These are phyloP conservation scores for Anguilla obscura DNA, from an alignment of 2,797 vertebrate genomes.

Conservation along the genomic window DNA sequence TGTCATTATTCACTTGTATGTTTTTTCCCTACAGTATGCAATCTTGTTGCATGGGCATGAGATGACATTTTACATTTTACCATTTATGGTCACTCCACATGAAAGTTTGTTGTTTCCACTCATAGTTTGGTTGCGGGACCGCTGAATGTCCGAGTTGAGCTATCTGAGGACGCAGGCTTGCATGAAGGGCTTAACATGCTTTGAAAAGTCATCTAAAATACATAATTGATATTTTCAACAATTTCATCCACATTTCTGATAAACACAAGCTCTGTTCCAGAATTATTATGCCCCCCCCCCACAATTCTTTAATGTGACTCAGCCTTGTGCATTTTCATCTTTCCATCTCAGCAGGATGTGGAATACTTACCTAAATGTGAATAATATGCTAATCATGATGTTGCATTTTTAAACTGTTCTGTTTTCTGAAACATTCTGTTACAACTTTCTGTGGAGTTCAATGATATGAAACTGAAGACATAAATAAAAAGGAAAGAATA, in stretches of 20 bases:
- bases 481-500: neutral
- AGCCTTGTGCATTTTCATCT: neutral
- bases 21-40: too few relatives aligned
- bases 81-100: too few relatives aligned
- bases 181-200: too few relatives aligned
- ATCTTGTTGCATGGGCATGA: too few relatives aligned
- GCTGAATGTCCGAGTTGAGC: too few relatives aligned
- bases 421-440: neutral
- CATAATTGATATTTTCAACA: neutral
- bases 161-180: too few relatives aligned
- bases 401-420: neutral
- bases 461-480: neutral
- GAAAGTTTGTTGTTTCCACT: too few relatives aligned
- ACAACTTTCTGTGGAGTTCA: neutral
- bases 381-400: slow-evolving; percentile 6
- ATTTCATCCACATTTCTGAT: neutral
- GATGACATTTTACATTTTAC: too few relatives aligned
- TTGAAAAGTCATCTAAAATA: too few relatives aligned
- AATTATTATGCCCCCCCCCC: neutral
- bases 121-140: too few relatives aligned
- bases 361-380: slow-evolving; percentile 9
- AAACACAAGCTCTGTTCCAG: neutral
- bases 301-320: neutral
- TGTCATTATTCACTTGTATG: too few relatives aligned
- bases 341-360: neutral